Evolutionary conservation across 2,113 vertebrate species (phyloP).

Genomic region (Psilopogon haemacephalus): DNA sequence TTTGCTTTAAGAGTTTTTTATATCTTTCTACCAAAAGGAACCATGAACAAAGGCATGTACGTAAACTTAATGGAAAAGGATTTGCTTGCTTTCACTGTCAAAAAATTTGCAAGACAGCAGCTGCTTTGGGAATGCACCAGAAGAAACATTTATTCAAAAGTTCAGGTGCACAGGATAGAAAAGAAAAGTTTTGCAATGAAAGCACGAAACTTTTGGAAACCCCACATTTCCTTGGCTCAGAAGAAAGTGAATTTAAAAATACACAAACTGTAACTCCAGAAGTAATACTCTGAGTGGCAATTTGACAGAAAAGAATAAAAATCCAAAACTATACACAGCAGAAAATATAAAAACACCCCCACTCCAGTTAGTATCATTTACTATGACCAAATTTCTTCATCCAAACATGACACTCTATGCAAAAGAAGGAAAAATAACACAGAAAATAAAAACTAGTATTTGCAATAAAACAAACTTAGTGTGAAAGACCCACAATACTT

Average conservation of each 20-base stretch:
- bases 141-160: conserved; percentile 85
- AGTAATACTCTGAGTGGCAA: conserved; percentile 56
- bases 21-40: conserved; percentile 96
- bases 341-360: neutral
- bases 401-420: conserved; percentile 45
- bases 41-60: conserved; percentile 91
- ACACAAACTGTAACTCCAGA: conserved; percentile 30
- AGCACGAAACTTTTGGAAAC: conserved; percentile 51
- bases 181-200: conserved; percentile 60
- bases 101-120: conserved; percentile 86
- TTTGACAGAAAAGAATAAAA: neutral
- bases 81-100: conserved; percentile 82
- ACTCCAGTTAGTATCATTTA: conserved; percentile 19
- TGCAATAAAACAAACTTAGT: conserved; percentile 45
- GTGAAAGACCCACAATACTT: conserved; percentile 59
- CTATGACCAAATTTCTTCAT: conserved; percentile 39
- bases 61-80: conserved; percentile 79
- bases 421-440: conserved; percentile 38
- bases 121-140: conserved; percentile 83
- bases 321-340: neutral
- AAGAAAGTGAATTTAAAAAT: conserved; percentile 56
- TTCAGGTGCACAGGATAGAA: conserved; percentile 49
- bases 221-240: conserved; percentile 49
- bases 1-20: conserved; percentile 94
- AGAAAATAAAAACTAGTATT: conserved; percentile 11